Percentiles rank a stretch among this genome's conserved stretches.
These are phyloP conservation scores for Plutomurus gul DNA, from an alignment of 1,140 invertebrate species.

Conservation along the genomic window DNA sequence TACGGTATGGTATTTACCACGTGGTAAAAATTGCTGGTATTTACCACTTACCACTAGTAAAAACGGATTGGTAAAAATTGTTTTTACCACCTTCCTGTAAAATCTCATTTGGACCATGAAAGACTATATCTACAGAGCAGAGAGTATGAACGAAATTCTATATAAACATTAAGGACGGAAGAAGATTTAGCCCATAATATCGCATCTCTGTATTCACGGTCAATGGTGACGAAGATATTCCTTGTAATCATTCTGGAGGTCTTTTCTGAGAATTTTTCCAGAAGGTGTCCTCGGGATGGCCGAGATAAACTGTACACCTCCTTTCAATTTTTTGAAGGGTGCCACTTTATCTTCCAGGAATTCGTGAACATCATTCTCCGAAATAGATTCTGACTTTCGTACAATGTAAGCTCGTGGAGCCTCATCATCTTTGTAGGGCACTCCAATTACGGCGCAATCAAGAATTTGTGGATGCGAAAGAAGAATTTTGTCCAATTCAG, in stretches of 20 bases:
- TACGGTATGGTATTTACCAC: too few relatives aligned
- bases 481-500: constrained; percentile 81
- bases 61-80: too few relatives aligned
- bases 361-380: constrained; percentile 36
- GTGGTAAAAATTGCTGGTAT: too few relatives aligned
- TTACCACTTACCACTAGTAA: too few relatives aligned
- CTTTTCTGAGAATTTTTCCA: constrained; percentile 74
- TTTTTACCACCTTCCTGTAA: too few relatives aligned
- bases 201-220: too few relatives aligned
- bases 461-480: constrained; percentile 70
- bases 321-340: constrained; percentile 46
- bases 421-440: constrained; percentile 77
- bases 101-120: too few relatives aligned
- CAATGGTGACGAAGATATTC: too few relatives aligned
- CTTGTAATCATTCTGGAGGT: constrained; percentile 56
- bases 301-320: constrained; percentile 66
- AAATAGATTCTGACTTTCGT: neutral
- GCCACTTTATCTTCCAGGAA: constrained; percentile 41
- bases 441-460: constrained; percentile 81
- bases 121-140: too few relatives aligned
- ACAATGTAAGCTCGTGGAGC: constrained; percentile 65
- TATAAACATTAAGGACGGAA: too few relatives aligned
- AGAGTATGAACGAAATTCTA: too few relatives aligned
- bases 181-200: too few relatives aligned
- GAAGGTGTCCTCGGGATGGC: constrained; percentile 73